Conservation (phyloP, 2,888 invertebrate genomes). For the Scelioninae gen. 2 region DNA sequence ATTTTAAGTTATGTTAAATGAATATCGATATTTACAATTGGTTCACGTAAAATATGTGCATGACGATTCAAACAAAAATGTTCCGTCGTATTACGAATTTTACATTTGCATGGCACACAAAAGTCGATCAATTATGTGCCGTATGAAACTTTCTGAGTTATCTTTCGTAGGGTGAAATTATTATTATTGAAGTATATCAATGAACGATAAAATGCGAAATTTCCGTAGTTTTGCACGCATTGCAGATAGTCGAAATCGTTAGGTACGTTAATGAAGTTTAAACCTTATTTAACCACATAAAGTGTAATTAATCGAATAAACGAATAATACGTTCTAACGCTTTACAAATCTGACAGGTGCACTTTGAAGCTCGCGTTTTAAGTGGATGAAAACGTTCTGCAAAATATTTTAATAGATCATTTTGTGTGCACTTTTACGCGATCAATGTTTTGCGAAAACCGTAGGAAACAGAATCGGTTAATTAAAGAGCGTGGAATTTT, state of each 20-base stretch:
- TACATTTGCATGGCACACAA: neutral
- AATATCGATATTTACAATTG: neutral
- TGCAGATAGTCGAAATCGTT: conserved; percentile 5
- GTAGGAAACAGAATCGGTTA: no score
- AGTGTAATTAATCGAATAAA: conserved; percentile 3
- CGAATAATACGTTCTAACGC: no score
- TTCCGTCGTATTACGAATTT: no score
- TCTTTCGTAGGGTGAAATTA: conserved; percentile 2
- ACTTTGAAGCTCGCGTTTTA: no score
- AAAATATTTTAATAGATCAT: no score
- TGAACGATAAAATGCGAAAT: conserved; percentile 4
- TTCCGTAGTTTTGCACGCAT: neutral
- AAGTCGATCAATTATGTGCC: conserved; percentile 1
- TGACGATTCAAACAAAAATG: no score
- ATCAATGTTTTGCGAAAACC: no score
- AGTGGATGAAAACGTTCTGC: no score
- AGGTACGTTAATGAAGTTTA: conserved; percentile 3
- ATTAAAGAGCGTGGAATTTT: no score
- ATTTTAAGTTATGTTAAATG: neutral
- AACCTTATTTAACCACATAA: conserved; percentile 5
- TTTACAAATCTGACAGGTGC: no score
- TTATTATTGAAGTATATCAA: conserved; percentile 12
- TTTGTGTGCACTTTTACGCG: no score
- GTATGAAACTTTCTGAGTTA: conserved; percentile 15
- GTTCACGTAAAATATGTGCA: neutral